Conservation (phyloP, 2,888 invertebrate species). For the Carpatolechia fugitivella region DNA sequence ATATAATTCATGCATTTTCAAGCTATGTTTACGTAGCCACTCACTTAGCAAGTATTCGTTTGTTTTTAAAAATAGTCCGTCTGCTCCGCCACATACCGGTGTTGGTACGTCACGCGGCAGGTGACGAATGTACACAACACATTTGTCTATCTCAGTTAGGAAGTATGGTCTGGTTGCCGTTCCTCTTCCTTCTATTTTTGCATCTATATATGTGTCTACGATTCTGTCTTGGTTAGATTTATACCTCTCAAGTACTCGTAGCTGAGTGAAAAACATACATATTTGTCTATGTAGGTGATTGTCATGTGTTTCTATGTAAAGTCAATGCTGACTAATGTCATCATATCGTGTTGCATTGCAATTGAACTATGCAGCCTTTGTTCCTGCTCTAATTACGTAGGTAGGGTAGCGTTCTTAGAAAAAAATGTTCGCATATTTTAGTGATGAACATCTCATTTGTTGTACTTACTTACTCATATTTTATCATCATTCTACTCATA, state of each 20-base stretch:
- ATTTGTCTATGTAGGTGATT: not conserved
- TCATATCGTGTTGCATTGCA: not conserved
- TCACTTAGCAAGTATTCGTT: not conserved
- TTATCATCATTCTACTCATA: not conserved
- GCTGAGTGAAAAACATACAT: not conserved
- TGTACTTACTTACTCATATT: not conserved
- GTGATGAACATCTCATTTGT: not conserved
- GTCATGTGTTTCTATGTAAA: not conserved
- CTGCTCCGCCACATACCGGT: not conserved
- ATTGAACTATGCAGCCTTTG: not conserved
- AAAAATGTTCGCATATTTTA: not conserved
- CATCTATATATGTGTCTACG: not conserved
- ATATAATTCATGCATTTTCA: not conserved
- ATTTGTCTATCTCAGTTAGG: not conserved
- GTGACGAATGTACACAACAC: not conserved
- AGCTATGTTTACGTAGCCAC: not conserved
- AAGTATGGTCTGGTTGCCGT: not conserved
- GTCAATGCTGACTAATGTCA: not conserved
- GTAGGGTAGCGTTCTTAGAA: not conserved
- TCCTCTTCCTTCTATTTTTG: not conserved
- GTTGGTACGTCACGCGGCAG: not conserved
- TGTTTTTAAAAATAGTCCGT: slow-evolving; percentile 1
- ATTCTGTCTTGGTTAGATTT: not conserved
- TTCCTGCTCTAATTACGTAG: not conserved
- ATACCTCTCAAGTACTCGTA: no score